Evolutionary conservation across 1,140 invertebrate genomes (phyloP).

Genomic region (Gryon sp.): DNA sequence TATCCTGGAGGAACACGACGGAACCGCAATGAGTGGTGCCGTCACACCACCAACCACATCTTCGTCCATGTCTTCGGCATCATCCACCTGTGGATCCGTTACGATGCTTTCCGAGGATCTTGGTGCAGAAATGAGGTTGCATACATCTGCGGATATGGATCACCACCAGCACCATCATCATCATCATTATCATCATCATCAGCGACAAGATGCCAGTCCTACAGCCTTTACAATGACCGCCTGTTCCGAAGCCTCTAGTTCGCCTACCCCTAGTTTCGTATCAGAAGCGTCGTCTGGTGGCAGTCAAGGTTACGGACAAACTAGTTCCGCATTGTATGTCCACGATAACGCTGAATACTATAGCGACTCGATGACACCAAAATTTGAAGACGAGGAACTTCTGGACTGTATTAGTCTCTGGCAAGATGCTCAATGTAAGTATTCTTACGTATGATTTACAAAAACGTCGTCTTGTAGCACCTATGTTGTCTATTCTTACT

Average conservation of each 20-base stretch:
- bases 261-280: conserved; percentile 88
- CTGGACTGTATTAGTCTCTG: conserved; percentile 93
- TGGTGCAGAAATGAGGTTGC: conserved; percentile 40
- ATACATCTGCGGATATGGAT: conserved; percentile 40
- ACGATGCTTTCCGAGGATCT: conserved; percentile 58
- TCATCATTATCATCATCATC: conserved; percentile 70
- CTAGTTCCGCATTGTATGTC: conserved; percentile 79
- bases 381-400: conserved; percentile 90
- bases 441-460: too few species aligned
- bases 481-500: too few species aligned
- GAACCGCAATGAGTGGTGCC: conserved; percentile 67
- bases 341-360: conserved; percentile 87
- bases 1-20: conserved; percentile 87
- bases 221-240: conserved; percentile 79
- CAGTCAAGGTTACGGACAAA: conserved; percentile 75
- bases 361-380: conserved; percentile 86
- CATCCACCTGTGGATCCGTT: conserved; percentile 53
- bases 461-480: too few species aligned
- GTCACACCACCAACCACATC: conserved; percentile 37
- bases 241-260: conserved; percentile 86
- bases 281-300: conserved; percentile 86
- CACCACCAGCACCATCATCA: conserved; percentile 17
- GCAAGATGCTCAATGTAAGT: conserved; percentile 83
- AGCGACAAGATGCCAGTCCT: conserved; percentile 69
- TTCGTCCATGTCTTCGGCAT: conserved; percentile 63